Base-by-base conservation (phyloP, 2,113 vertebrate species). In the Rhegmatorhina hoffmannsi region DNA sequence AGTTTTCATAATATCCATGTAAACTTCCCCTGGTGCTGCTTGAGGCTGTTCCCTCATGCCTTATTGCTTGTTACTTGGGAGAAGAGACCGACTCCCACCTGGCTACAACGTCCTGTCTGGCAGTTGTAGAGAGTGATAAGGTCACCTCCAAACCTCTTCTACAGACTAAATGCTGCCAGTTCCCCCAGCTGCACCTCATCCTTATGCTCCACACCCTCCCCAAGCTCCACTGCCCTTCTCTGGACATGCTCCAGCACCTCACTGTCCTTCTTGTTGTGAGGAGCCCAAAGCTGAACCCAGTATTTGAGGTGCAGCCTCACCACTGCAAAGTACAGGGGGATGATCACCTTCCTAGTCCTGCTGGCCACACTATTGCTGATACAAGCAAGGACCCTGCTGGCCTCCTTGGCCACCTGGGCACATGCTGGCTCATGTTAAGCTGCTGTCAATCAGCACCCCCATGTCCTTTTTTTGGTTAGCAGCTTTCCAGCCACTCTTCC, bases 391-490 rank as follows among this genome's bases (percentile, higher is more conserved):
- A 50, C 31, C 14, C 6, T 13, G 2, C 6, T 40, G 55, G 28
- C 6, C 11, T 50, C 50, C 52, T 62, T 80, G 43, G 33, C 33
- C 43, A 17, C 47, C 67, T 63, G 74, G 49, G 55, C 24, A 80
- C 8, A 52, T 11, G 24, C 36, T 47, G 49, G 38, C 28, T 80
- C 38, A 12, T 34, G 4, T 56, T 68, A 36, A 80, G 49, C 28
- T 1, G 0, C 34, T 74, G 21, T 6, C 0, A 1, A 36, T 11
- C 29, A 33, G 13, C 6, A 15, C 26, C 38, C 6, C 11, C 15
- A 47, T 5, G 28, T 62, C 9, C 13, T 52, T 73, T 38, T 34
- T 34, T 10, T 6, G 3, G 9, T 16, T 18, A 5, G 17, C 9
- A 76, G 11, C 13, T 77, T 72, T 38, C 13, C 77, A 74, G 29